Conservation (phyloP, 2,888 invertebrate genomes). For the Diaphora mendica region DNA sequence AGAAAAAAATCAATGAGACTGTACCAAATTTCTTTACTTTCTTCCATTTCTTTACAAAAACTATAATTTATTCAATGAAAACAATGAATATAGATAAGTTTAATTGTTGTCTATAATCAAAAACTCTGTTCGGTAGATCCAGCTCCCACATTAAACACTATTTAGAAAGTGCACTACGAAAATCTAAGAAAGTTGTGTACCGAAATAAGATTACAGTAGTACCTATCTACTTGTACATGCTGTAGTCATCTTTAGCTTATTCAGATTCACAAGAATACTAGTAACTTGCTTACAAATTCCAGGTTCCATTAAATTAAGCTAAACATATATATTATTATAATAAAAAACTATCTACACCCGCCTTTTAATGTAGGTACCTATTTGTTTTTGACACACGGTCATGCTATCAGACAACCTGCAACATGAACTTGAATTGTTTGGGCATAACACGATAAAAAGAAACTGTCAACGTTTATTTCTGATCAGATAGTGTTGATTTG, state of each 20-base stretch:
- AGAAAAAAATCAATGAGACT: background rate
- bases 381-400: background rate
- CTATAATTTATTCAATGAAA: background rate
- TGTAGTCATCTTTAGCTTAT: background rate
- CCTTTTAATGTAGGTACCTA: background rate
- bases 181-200: background rate
- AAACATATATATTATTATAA: too few species aligned
- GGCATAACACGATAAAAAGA: too few species aligned
- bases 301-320: background rate
- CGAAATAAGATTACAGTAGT: background rate
- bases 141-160: background rate
- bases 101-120: background rate
- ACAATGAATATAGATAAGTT: background rate
- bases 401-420: background rate
- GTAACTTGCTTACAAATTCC: background rate
- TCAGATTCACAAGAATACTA: background rate
- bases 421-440: background rate
- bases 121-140: background rate
- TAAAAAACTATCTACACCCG: background rate
- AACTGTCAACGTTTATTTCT: background rate
- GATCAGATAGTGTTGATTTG: background rate
- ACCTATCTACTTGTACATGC: background rate
- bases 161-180: background rate
- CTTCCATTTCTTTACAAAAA: background rate
- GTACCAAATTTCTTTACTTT: background rate